Evolutionary conservation across 1,140 invertebrate species (phyloP).

Genomic region (Ericerus pela): DNA sequence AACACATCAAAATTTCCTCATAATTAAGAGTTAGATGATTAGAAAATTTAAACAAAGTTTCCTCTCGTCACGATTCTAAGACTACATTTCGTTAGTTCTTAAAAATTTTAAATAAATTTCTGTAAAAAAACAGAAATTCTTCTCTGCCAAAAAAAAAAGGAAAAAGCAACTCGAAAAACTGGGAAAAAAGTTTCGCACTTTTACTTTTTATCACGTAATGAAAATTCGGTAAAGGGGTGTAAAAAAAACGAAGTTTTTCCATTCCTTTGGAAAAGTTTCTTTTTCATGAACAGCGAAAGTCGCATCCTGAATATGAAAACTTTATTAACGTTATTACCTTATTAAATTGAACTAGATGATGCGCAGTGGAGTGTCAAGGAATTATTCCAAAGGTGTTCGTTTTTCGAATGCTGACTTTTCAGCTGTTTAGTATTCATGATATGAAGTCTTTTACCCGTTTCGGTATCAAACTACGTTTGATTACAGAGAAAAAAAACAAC

Average conservation of each 20-base stretch:
- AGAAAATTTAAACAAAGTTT: too few relatives aligned
- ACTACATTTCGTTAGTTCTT: too few relatives aligned
- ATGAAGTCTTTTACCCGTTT: constrained; percentile 8
- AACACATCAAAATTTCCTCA: too few relatives aligned
- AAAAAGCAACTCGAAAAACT: too few relatives aligned
- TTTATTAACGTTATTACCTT: constrained; percentile 10
- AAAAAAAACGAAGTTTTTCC: background rate
- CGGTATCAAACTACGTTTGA: constrained; percentile 9
- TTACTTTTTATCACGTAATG: constrained; percentile 4
- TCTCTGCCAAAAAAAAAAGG: too few relatives aligned
- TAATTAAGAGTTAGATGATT: too few relatives aligned
- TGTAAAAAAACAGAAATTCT: too few relatives aligned
- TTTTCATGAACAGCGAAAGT: constrained; percentile 5
- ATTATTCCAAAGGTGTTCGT: constrained; percentile 11
- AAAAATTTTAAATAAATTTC: too few relatives aligned
- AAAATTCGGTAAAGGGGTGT: constrained; percentile 1
- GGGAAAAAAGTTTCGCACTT: too few relatives aligned
- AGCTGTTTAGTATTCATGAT: background rate
- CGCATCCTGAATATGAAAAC: constrained; percentile 10
- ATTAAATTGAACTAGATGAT: constrained; percentile 10
- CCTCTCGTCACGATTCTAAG: too few relatives aligned
- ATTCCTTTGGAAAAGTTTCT: constrained; percentile 1
- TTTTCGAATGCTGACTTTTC: constrained; percentile 4
- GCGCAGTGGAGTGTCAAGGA: constrained; percentile 2
- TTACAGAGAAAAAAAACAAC: constrained; percentile 1